Evolutionary conservation across 2,113 vertebrate species (phyloP).

Genomic region (Notiomystis cincta): DNA sequence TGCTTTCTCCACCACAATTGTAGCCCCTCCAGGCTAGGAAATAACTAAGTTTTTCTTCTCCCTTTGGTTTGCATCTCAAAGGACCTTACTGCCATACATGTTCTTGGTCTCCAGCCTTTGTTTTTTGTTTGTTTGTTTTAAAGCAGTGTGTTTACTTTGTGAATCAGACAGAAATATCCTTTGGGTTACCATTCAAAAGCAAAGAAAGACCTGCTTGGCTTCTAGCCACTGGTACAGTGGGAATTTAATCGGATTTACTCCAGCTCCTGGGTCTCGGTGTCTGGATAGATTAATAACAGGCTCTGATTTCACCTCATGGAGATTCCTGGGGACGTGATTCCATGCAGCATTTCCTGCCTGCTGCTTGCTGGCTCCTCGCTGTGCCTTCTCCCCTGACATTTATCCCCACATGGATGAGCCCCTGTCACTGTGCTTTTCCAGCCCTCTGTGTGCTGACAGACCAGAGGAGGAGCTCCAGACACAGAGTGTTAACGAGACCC

Average conservation of each 20-base stretch:
- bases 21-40: background rate
- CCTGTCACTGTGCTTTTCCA: background rate
- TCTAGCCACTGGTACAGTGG: background rate
- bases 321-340: background rate
- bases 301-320: slow-evolving; percentile 30
- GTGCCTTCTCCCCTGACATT: background rate
- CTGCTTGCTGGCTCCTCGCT: background rate
- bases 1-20: background rate
- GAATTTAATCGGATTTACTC: slow-evolving; percentile 63
- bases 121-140: background rate
- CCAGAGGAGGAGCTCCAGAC: background rate
- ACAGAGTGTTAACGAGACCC: background rate
- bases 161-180: background rate
- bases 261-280: background rate
- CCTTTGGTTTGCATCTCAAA: background rate
- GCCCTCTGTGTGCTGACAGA: background rate
- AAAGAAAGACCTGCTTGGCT: slow-evolving; percentile 9
- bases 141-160: background rate
- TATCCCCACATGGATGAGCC: background rate
- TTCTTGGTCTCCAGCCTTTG: background rate
- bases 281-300: slow-evolving; percentile 52
- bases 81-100: background rate
- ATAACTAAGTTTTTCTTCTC: background rate
- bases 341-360: background rate
- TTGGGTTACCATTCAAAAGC: background rate